A percentile compares a stretch with the other conserved stretches of the same genome.
These are phyloP conservation scores for Rhynchotus rufescens DNA, from an alignment of 2,797 vertebrate genomes.

Conservation along the genomic window DNA sequence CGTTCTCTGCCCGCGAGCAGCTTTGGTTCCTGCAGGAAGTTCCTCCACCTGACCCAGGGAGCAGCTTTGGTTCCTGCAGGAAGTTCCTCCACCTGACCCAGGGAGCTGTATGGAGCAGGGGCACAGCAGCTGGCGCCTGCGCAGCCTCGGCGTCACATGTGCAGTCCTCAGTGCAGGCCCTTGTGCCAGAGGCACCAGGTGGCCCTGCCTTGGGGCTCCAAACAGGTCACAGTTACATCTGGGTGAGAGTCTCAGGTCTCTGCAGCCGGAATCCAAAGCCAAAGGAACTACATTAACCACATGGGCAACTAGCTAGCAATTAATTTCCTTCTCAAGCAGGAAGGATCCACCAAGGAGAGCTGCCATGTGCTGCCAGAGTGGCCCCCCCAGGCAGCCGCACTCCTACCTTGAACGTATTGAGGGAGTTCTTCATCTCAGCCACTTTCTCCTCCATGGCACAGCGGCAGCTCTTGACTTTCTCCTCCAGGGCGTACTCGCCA, in stretches of 20 bases:
- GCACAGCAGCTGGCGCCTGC: neutral
- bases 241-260: neutral
- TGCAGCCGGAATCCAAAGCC: neutral
- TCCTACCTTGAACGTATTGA: constrained; percentile 93
- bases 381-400: neutral
- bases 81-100: neutral
- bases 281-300: neutral
- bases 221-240: neutral
- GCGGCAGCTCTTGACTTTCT: constrained; percentile 88
- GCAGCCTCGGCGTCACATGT: accelerated
- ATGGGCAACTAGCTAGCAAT: neutral
- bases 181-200: neutral
- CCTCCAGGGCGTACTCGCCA: constrained; percentile 89
- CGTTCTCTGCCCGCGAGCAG: neutral
- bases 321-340: neutral
- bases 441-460: constrained; percentile 93
- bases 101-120: neutral
- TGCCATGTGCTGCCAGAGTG: neutral
- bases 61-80: neutral
- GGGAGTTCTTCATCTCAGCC: constrained; percentile 92
- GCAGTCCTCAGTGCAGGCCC: neutral
- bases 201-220: neutral
- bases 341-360: neutral
- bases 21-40: constrained; percentile 25
- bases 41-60: neutral